Evolutionary conservation across 2,113 vertebrate species (phyloP).

Genomic region (Arizona elegans): DNA sequence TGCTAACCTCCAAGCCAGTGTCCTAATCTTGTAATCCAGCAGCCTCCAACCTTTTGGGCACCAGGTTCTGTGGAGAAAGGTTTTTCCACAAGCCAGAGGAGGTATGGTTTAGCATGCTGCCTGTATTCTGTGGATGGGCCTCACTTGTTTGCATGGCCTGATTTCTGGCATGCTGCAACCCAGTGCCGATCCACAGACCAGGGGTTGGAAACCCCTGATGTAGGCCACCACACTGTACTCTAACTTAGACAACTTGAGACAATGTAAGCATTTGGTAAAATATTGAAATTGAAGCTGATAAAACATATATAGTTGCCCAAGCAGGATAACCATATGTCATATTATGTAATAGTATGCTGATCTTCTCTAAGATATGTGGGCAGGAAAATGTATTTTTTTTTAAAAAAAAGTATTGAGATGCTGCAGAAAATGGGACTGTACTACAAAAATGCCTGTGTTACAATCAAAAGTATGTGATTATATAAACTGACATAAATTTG

Average conservation of each 20-base stretch:
- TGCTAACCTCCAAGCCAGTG: neutral
- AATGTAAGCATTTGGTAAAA: neutral
- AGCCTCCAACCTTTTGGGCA: neutral
- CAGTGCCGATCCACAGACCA: neutral
- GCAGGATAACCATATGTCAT: neutral
- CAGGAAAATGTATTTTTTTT: neutral
- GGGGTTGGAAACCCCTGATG: neutral
- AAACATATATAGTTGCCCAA: neutral
- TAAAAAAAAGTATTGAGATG: neutral
- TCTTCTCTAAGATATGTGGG: neutral
- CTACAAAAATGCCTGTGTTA: neutral
- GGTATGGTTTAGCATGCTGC: neutral
- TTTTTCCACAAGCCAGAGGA: neutral
- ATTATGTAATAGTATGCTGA: neutral
- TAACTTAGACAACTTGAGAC: neutral
- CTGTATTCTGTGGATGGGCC: neutral
- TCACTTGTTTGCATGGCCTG: neutral
- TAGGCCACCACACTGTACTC: neutral
- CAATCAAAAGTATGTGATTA: neutral
- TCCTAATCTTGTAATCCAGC: neutral
- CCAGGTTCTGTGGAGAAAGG: neutral
- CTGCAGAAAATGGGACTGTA: neutral
- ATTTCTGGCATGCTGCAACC: neutral
- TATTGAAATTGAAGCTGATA: neutral
- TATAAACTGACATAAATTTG: neutral